Percentiles rank a stretch among this genome's conserved stretches.
These are phyloP conservation scores for Piprites chloris DNA, from an alignment of 2,113 vertebrate species.

Conservation along the genomic window DNA sequence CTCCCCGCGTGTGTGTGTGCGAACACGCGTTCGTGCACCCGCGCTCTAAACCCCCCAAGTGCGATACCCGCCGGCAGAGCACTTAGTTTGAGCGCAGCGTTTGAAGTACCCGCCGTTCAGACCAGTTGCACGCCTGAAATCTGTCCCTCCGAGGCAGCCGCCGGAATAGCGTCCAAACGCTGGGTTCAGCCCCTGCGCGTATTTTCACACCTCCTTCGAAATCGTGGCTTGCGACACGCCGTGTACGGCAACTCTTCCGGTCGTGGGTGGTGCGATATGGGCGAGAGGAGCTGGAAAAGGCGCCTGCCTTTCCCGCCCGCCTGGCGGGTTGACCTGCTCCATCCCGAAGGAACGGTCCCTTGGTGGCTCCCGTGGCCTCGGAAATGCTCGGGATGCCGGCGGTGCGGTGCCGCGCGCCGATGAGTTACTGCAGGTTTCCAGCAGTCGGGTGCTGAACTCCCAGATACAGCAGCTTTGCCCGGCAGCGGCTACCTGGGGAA, in stretches of 20 bases:
- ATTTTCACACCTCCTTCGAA: background rate
- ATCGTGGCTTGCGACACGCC: background rate
- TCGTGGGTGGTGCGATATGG: rapidly evolving
- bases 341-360: background rate
- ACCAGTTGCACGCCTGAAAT: background rate
- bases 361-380: background rate
- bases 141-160: background rate
- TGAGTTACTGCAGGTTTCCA: background rate
- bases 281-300: background rate
- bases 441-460: background rate
- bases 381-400: rapidly evolving
- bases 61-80: rapidly evolving
- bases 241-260: rapidly evolving
- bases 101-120: background rate
- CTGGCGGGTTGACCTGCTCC: background rate
- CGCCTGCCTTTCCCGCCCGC: background rate
- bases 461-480: background rate
- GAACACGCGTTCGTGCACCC: background rate
- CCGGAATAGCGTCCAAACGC: rapidly evolving
- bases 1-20: background rate
- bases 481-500: background rate
- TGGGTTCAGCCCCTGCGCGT: background rate
- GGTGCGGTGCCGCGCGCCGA: no score
- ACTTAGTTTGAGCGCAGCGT: background rate
- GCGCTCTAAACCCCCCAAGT: rapidly evolving